Base-by-base conservation (phyloP, 92 coral and sea anemone species). In the Ricordea florida region DNA sequence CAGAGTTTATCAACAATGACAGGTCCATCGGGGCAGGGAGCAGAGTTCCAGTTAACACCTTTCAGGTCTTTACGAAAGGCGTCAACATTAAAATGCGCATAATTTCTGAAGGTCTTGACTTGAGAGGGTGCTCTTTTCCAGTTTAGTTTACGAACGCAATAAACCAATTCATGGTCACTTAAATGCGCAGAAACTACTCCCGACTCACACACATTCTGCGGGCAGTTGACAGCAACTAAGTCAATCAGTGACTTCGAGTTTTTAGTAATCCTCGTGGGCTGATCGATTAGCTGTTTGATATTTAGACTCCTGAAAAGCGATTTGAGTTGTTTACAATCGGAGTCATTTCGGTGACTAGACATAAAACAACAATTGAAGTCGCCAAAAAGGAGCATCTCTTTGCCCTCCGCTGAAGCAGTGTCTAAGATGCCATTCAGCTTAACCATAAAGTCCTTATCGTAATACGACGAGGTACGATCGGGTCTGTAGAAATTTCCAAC, bases 111-210 rank as follows among this genome's bases (percentile, higher is more conserved):
- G 36, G 72, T 79, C 64, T 79, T 85, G 38, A 48, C n/a, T 64
- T 85, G 78, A n/a, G 86, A 40, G 10, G 87, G 89, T 10, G 86
- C 77, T 62, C 44, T 67, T 31, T 61, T 78, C 85, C 85, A 84
- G 56, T 76, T 76, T 6, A 57, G 22, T 34, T 84, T 78, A 14
- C 85, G 66, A 28, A 69, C 67, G 28, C 85, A 69, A 48, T 66
- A 83, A 32, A 76, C 64, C 71, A 84, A 31, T 45, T 84, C 76
- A 51, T 84, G 85, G 44, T 84, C 93, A 80, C 93, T 83, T 8
- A 88, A 33, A 76, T 64, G 33, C 31, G 89, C 45, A 11, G 57
- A 31, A 16, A 88, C 51, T 2, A 88, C 89, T 71, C 93, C 89
- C 17, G 82, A 87, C 35, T 83, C 77, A 14, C 85, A 47, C 31